phyloP scores from a whole-genome alignment of 2,113 vertebrate genomes.

The Strigops habroptila region DNA sequence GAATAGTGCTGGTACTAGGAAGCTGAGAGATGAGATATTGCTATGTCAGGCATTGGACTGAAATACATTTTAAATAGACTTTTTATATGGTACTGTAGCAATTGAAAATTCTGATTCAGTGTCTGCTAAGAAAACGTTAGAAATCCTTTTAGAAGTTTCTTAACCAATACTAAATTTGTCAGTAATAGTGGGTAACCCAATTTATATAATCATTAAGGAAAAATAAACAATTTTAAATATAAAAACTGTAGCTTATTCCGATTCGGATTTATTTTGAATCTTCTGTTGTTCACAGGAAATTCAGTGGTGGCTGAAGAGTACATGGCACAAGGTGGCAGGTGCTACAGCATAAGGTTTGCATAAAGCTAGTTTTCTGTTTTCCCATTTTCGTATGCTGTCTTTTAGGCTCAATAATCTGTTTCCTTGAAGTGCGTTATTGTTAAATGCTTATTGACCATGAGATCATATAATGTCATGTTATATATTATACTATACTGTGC shows the following conservation, averaged over 20 bases:
- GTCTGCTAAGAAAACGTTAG: constrained; percentile 12
- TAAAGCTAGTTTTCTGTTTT: background rate
- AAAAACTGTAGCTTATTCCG: background rate
- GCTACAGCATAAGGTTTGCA: background rate
- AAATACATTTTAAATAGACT: constrained; percentile 46
- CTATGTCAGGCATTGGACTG: background rate
- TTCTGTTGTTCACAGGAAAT: background rate
- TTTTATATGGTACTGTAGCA: background rate
- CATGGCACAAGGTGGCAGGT: background rate
- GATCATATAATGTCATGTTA: background rate
- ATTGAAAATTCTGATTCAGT: constrained; percentile 32
- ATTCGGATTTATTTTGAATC: background rate
- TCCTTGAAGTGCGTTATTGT: background rate
- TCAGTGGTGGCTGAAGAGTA: background rate
- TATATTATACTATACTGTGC: background rate
- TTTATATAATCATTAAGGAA: background rate
- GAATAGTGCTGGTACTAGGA: constrained; percentile 10
- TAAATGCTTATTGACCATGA: background rate
- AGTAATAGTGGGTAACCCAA: background rate
- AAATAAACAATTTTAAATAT: background rate
- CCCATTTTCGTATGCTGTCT: background rate
- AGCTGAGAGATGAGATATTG: constrained; percentile 44
- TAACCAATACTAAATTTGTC: background rate
- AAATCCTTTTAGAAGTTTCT: constrained; percentile 11
- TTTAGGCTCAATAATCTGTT: background rate